Evolutionary conservation across 2,888 invertebrate genomes (phyloP).

Genomic region (Pachymerium ferrugineum): DNA sequence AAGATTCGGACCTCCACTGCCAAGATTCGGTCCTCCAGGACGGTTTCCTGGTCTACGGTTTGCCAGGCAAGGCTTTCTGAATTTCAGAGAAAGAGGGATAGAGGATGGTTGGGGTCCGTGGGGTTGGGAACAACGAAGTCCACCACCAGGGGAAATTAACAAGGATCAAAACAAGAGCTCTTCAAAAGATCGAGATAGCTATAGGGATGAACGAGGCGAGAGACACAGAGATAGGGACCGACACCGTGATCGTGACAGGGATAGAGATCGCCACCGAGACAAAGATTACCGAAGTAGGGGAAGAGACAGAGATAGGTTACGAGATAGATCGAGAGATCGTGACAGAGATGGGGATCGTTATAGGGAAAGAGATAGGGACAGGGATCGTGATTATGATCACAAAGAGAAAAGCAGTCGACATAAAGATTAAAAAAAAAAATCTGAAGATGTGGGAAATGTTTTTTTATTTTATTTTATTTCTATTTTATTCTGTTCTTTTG

Average conservation of each 20-base stretch:
- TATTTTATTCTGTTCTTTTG: not conserved
- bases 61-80: no score
- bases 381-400: conserved; percentile 26
- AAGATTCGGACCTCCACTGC: not conserved
- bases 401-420: conserved; percentile 19
- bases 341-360: no score
- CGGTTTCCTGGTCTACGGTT: no score
- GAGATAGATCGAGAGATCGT: conserved; percentile 5
- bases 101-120: not conserved
- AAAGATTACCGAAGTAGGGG: not conserved
- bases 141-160: not conserved
- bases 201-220: conserved; percentile 29
- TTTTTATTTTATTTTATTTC: not conserved
- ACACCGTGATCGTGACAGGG: not conserved
- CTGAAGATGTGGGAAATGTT: not conserved
- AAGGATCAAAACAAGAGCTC: not conserved
- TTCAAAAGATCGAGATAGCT: conserved; percentile 19
- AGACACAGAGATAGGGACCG: not conserved
- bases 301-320: not conserved
- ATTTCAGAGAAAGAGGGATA: conserved; percentile 18
- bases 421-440: not conserved
- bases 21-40: conserved; percentile 10
- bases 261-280: not conserved
- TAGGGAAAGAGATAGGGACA: conserved; percentile 17
- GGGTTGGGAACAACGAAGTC: not conserved